Base-by-base conservation (phyloP, 2,888 invertebrate species). In the Caenorhabditis sinica region DNA sequence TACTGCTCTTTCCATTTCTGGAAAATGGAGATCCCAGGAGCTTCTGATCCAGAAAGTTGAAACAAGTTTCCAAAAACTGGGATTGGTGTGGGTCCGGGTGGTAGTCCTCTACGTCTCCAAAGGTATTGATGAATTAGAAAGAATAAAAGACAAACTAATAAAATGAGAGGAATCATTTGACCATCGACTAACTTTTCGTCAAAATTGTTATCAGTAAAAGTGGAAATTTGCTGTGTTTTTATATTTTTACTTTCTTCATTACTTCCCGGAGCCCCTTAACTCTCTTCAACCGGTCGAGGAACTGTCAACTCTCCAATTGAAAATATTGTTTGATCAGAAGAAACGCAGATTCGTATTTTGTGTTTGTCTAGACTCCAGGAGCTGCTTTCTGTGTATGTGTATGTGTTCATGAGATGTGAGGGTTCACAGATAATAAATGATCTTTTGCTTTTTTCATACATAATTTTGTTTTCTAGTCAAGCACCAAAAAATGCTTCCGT, bases 61-160 rank as follows among this genome's bases (percentile, higher is more conserved):
- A 81, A 76, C 13, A 86, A 69, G 63, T 87, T 87, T 20, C 87
- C 87, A 45, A 87, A 61, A 15, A 87, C 68, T 0, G 87, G 87
- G 13, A 80, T 66, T 0, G 87, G 87, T 4, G 69, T 87, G 0
- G 87, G 87, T n/a, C 86, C 82, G 20, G 77, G 77, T 17, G 75
- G 75, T 1, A 77, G 51, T 17, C 63, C 75, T 45, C 71, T 33
- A 25, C 81, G 20, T 49, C 74, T 43, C 81, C 81, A 81, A 5
- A 74, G 30, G 33, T 68, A 81, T 33, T 81, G 73, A 23, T 74
- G 73, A 23, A 81, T 11, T 17, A 81, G 81, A 33, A 73, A 81
- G 20, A 81, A 51, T 17, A 73, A 17, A 25, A 69, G 8, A 8
- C 66, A 56, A 5, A 71, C 30, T 15, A 65, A n/a, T n/a, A 71